phyloP scores from a whole-genome alignment of 1,140 invertebrate species.

The Phortica variegata region DNA sequence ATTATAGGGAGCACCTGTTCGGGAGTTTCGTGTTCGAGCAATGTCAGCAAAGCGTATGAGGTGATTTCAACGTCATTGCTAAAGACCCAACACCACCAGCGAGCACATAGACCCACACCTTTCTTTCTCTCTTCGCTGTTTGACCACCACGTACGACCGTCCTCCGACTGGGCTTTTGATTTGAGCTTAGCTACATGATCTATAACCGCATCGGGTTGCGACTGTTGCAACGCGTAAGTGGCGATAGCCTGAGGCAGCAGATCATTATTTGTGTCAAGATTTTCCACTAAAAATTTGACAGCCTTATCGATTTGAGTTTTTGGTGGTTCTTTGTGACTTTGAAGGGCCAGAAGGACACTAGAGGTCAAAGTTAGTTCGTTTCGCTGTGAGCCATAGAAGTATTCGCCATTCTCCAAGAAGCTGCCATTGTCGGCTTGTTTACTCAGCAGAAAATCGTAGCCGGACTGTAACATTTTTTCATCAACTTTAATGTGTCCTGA shows the following conservation, averaged over 20 bases:
- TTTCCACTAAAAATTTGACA: constrained; percentile 57
- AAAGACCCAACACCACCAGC: constrained; percentile 61
- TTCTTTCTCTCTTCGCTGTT: constrained; percentile 68
- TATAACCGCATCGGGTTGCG: constrained; percentile 61
- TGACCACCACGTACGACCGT: constrained; percentile 52
- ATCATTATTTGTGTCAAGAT: constrained; percentile 61
- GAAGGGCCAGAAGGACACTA: constrained; percentile 74
- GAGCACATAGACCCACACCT: constrained; percentile 63
- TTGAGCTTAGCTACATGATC: constrained; percentile 31
- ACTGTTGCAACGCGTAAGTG: constrained; percentile 74
- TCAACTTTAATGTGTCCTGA: constrained; percentile 78
- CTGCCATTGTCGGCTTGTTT: constrained; percentile 80
- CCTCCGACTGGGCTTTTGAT: constrained; percentile 32
- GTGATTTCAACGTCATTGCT: constrained; percentile 73
- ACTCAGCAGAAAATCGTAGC: constrained; percentile 76
- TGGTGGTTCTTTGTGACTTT: constrained; percentile 65
- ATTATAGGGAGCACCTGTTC: constrained; percentile 60
- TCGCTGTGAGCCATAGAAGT: constrained; percentile 68
- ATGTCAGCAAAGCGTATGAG: constrained; percentile 70
- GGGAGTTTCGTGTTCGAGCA: constrained; percentile 60
- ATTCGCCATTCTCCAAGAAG: constrained; percentile 77
- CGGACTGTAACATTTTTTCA: constrained; percentile 67
- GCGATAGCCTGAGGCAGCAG: constrained; percentile 75
- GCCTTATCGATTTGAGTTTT: constrained; percentile 53
- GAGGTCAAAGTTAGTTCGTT: constrained; percentile 68